Evolutionary conservation across 2,113 vertebrate genomes (phyloP).

Genomic region (Acrocephalus kingi): DNA sequence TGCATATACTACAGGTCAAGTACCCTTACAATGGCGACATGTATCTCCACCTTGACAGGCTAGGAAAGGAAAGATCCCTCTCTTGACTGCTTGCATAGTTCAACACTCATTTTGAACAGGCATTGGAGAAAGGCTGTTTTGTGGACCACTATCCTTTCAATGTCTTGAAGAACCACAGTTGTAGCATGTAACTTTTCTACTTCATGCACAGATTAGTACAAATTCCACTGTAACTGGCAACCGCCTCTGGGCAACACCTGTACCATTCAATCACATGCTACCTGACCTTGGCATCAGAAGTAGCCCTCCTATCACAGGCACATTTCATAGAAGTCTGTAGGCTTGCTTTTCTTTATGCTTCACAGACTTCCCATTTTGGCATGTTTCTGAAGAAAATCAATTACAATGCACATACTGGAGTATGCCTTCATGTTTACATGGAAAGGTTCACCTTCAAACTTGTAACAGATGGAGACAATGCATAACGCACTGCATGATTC

Average conservation of each 20-base stretch:
- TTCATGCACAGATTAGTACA: not conserved
- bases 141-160: not conserved
- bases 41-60: fast-evolving
- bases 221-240: not conserved
- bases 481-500: not conserved
- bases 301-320: not conserved
- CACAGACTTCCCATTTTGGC: not conserved
- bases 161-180: not conserved
- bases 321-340: not conserved
- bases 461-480: not conserved
- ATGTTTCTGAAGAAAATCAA: not conserved
- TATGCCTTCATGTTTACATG: not conserved
- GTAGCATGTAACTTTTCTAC: not conserved
- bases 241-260: not conserved
- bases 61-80: not conserved
- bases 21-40: not conserved
- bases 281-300: not conserved
- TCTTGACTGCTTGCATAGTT: not conserved
- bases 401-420: not conserved
- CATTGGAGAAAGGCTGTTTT: fast-evolving
- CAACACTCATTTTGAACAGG: not conserved
- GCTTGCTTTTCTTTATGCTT: not conserved
- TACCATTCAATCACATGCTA: not conserved
- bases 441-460: constrained; percentile 21
- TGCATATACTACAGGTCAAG: not conserved